Evolutionary conservation across 2,113 vertebrate genomes (phyloP).

Genomic region (Otolemur garnettii): DNA sequence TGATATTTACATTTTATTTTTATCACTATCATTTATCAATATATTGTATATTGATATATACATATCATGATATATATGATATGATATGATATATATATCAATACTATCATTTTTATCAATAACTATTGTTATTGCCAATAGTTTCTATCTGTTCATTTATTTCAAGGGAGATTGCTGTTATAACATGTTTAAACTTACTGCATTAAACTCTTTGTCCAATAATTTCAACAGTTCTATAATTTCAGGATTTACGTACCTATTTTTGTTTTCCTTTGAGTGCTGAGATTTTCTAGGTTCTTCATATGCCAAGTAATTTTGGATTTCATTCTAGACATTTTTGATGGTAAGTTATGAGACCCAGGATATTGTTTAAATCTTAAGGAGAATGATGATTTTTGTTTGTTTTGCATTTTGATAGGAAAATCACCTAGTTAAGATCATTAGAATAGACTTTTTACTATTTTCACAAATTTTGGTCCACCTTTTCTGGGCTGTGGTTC

Average conservation of each 20-base stretch:
- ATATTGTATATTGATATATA: too few relatives aligned
- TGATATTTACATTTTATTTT: background rate
- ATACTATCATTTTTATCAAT: too few relatives aligned
- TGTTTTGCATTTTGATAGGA: background rate
- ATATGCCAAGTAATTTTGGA: background rate
- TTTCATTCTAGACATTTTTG: background rate
- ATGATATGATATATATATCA: too few relatives aligned
- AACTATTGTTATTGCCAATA: background rate
- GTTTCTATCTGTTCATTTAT: background rate
- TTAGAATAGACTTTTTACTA: background rate
- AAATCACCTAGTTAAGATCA: background rate
- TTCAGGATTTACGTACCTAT: background rate
- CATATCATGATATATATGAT: too few relatives aligned
- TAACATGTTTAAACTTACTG: background rate
- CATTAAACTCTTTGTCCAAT: background rate
- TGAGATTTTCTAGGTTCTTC: background rate
- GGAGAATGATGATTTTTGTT: background rate
- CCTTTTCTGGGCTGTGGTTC: background rate
- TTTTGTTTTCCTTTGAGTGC: background rate
- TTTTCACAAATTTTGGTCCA: background rate
- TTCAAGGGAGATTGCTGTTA: background rate
- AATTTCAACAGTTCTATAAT: background rate
- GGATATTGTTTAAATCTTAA: background rate
- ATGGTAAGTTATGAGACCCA: background rate
- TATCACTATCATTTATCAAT: too few relatives aligned